Evolutionary conservation across 2,113 vertebrate species (phyloP), one percentile per base, ranked within the genome.

Genomic region (Damaliscus lunatus): DNA sequence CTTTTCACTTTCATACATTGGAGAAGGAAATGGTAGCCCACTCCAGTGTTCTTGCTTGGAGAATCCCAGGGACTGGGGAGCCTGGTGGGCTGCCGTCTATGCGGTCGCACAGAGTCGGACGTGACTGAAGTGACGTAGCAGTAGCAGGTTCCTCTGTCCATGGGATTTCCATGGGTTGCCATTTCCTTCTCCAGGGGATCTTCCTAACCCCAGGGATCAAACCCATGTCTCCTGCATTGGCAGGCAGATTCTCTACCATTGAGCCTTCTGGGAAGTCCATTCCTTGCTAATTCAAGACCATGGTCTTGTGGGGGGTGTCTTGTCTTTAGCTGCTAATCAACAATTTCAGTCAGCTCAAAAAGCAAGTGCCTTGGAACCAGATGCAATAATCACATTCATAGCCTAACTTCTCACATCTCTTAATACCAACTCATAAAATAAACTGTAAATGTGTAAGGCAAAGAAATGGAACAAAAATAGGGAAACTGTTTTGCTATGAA

Each of bases 201-300:
- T 77, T 77, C 71, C 71, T 43, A 21, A 77, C 23, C 71, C 36
- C 71, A 77, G 40, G 23, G 21, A 27, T 27, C 3, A 7, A 43
- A 27, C 23, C 12, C 1, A 0, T 0, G 3, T 43, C 12, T 77
- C 23, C 71, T 43, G 36, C 23, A 43, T 1, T 15, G 71, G 23
- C 40, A 43, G 40, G 12, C 6, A 43, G 71, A 77, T 77, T 40
- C 11, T 77, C 13, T 27, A 43, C 40, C 36, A 77, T 7, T 77
- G 36, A 77, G 23, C 36, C 71, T 7, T 27, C 40, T 27, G 40
- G 23, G 40, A 77, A 77, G 71, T 71, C n/a, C 19, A 64, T 40
- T 82, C 2, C 12, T 87, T 33, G 12, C 13, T 81, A 77, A 33
- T 16, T 86, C 23, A 43, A 78, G 29, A 60, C 5, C 27, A 67